Percentiles rank a stretch among this genome's conserved stretches.
Evolutionary conservation across 2,797 vertebrate genomes (phyloP).

Genomic region (Enteromius unitaeniatus): DNA sequence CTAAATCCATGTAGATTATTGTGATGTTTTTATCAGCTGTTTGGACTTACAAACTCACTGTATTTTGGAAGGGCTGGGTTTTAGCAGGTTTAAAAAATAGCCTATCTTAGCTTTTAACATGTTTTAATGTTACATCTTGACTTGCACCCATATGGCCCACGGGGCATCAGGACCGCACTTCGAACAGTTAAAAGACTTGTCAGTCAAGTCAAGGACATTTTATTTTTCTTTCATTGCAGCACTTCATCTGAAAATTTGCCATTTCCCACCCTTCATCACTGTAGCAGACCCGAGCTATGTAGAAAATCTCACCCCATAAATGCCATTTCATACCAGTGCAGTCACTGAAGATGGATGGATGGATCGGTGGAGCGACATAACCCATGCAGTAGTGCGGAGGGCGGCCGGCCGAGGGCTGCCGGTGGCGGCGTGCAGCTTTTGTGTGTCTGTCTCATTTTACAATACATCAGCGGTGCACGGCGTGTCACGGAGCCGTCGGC

Average conservation of each 20-base stretch:
- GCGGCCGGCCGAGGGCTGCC: slow-evolving; percentile 65
- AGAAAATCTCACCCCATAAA: slow-evolving; percentile 32
- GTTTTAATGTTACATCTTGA: slow-evolving; percentile 15
- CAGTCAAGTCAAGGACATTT: slow-evolving; percentile 9
- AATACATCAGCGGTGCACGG: slow-evolving; percentile 78
- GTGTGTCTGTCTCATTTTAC: slow-evolving; percentile 83
- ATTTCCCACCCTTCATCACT: background rate
- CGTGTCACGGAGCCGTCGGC: slow-evolving; percentile 74
- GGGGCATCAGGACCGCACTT: background rate
- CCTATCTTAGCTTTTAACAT: slow-evolving; percentile 1
- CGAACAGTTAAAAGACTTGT: slow-evolving; percentile 20
- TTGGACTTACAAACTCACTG: background rate
- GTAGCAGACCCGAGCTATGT: slow-evolving; percentile 6
- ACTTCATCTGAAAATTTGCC: slow-evolving; percentile 39
- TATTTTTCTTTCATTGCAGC: slow-evolving; percentile 37
- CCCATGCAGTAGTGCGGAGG: slow-evolving; percentile 35
- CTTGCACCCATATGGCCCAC: background rate
- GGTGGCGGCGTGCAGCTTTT: slow-evolving; percentile 66
- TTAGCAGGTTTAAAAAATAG: background rate
- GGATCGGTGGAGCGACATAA: slow-evolving; percentile 31
- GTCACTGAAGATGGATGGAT: slow-evolving; percentile 55
- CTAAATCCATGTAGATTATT: background rate
- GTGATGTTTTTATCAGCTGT: background rate
- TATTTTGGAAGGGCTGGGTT: background rate
- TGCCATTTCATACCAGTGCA: slow-evolving; percentile 49